Evolutionary conservation across 2,888 invertebrate genomes (phyloP), one percentile per base, ranked within the genome.

Genomic region (Entomobrya multifasciata): DNA sequence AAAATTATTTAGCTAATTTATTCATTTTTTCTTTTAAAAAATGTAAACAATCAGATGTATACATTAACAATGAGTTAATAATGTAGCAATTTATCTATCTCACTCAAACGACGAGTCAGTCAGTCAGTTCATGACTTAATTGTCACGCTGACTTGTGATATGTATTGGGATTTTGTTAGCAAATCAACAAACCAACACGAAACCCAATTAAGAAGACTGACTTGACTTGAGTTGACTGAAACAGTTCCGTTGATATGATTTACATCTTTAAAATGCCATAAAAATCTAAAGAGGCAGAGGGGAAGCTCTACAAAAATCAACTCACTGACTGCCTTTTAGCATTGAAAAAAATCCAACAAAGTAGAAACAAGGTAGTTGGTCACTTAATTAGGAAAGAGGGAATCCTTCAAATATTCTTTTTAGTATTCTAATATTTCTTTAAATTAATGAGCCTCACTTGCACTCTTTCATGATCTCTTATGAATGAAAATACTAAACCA

Each of bases 331-430:
- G n/a, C n/a, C n/a, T n/a, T n/a, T n/a, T n/a, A n/a, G n/a, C n/a
- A n/a, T n/a, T n/a, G n/a, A n/a, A n/a, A n/a, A n/a, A n/a, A n/a
- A n/a, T n/a, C n/a, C n/a, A 86, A 74, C 78, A 27, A 79, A 79
- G 85, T 79, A 85, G 85, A 70, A 70, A 84, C 70, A 70, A 72
- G 74, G n/a, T n/a, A n/a, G n/a, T n/a, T n/a, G n/a, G n/a, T n/a
- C n/a, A 62, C 65, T 76, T 86, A 86, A 86, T 86, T 86, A 80
- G 74, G 62, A 86, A 86, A 86, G 30, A 80, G 62, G 80, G 86
- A 80, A 80, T 80, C 41, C 70, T 62, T 67, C 17, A n/a, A 74
- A n/a, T 52, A 27, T 52, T 3, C 25, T 17, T 17, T 17, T 65
- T 36, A 17, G 65, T 65, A 65, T n/a, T n/a, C 2, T 22, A 67